Conservation (phyloP, 2,888 invertebrate species). For the Andrena marginata region DNA sequence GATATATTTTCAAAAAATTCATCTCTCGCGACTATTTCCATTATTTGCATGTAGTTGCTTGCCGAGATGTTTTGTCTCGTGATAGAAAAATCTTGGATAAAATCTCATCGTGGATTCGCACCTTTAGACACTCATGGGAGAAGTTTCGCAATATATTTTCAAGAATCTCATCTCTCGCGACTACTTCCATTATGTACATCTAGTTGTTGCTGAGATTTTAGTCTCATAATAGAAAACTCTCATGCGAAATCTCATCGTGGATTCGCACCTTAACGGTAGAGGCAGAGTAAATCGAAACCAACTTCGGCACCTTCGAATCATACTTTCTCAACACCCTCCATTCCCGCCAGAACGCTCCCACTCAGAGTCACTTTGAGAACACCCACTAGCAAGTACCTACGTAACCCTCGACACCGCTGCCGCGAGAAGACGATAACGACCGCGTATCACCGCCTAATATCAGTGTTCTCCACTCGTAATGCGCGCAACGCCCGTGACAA, state of each 20-base stretch:
- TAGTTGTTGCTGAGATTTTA: too few species aligned
- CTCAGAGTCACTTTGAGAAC: background rate
- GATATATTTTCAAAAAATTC: too few species aligned
- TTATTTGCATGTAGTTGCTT: too few species aligned
- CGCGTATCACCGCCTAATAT: constrained; percentile 49
- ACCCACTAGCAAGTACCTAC: background rate
- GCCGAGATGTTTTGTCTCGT: too few species aligned
- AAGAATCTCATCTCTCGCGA: too few species aligned
- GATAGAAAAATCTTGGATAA: too few species aligned
- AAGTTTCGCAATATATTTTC: too few species aligned
- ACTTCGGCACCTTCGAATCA: background rate
- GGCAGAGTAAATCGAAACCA: background rate
- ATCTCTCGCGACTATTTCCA: too few species aligned
- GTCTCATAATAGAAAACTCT: too few species aligned
- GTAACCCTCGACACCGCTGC: constrained; percentile 26
- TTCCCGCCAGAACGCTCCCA: background rate
- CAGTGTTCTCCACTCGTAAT: constrained; percentile 50
- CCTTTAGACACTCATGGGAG: too few species aligned
- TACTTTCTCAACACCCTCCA: constrained; percentile 13
- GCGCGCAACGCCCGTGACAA: constrained; percentile 26
- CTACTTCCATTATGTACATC: too few species aligned
- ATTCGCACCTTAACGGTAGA: background rate
- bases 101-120: too few species aligned
- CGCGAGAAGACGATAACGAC: constrained; percentile 40
- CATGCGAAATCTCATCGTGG: background rate